phyloP scores from a whole-genome alignment of 2,888 invertebrate species.

The Tanytarsus gracilentus region DNA sequence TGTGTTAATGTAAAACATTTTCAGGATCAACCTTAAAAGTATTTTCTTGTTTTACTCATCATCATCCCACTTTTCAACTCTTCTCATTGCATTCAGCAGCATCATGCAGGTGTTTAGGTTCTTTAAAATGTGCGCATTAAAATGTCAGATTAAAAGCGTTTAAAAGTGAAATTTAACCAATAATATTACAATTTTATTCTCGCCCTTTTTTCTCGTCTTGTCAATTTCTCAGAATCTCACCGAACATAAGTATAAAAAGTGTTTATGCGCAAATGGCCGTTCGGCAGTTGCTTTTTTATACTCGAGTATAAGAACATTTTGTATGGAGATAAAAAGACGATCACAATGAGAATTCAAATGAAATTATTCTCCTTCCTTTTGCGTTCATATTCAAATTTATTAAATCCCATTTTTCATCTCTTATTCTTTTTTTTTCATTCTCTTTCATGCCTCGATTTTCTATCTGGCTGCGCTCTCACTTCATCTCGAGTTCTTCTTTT shows the following conservation, averaged over 20 bases:
- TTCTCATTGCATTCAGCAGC: background rate
- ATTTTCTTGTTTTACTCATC: background rate
- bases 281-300: too few relatives aligned
- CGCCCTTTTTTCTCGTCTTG: background rate
- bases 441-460: background rate
- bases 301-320: background rate
- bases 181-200: background rate
- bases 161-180: background rate
- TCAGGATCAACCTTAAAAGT: too few relatives aligned
- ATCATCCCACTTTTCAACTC: background rate
- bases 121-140: constrained; percentile 20
- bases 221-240: constrained; percentile 16
- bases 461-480: background rate
- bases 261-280: background rate
- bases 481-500: background rate
- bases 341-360: constrained; percentile 14
- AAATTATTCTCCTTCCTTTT: background rate
- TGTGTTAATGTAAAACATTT: too few relatives aligned
- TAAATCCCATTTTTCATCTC: constrained; percentile 13
- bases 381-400: constrained; percentile 10
- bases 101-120: constrained; percentile 16
- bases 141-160: constrained; percentile 10
- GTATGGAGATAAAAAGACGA: background rate
- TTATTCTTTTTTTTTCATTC: constrained; percentile 1
- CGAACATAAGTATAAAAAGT: background rate